Conservation (phyloP, 2,888 invertebrate species). For the Trissolcus japonicus region DNA sequence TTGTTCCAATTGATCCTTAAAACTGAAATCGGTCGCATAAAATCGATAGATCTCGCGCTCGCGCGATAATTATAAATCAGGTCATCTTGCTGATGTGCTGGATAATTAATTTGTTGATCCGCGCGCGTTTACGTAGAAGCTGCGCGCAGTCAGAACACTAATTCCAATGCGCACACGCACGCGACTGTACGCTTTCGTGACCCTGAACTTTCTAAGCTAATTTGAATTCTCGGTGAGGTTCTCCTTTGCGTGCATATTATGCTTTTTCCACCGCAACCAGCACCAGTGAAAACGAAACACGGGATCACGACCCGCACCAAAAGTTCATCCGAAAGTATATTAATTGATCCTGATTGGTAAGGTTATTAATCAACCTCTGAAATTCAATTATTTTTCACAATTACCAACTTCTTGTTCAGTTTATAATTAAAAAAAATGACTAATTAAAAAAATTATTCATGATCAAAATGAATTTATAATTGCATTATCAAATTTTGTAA, state of each 20-base stretch:
- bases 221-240: conserved; percentile 68
- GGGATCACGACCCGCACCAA: conserved; percentile 46
- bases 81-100: conserved; percentile 12
- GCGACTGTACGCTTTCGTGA: conserved; percentile 62
- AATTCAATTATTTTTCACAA: no score
- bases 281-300: conserved; percentile 60
- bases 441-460: no score
- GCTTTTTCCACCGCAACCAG: conserved; percentile 58
- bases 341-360: conserved; percentile 1
- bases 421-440: no score
- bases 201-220: conserved; percentile 72
- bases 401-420: no score
- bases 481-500: background rate
- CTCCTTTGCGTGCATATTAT: conserved; percentile 46
- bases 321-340: conserved; percentile 56
- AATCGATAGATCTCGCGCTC: conserved; percentile 19
- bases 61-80: conserved; percentile 47
- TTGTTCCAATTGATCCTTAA: background rate
- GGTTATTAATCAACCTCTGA: no score
- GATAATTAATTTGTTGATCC: conserved; percentile 55
- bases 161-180: conserved; percentile 58
- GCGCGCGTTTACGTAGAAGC: conserved; percentile 42
- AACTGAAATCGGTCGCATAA: conserved; percentile 17
- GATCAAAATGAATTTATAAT: conserved; percentile 1
- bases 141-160: conserved; percentile 4